These are phyloP conservation scores for Rana temporaria DNA, from an alignment of 2,113 vertebrate genomes.

Conservation along the genomic window DNA sequence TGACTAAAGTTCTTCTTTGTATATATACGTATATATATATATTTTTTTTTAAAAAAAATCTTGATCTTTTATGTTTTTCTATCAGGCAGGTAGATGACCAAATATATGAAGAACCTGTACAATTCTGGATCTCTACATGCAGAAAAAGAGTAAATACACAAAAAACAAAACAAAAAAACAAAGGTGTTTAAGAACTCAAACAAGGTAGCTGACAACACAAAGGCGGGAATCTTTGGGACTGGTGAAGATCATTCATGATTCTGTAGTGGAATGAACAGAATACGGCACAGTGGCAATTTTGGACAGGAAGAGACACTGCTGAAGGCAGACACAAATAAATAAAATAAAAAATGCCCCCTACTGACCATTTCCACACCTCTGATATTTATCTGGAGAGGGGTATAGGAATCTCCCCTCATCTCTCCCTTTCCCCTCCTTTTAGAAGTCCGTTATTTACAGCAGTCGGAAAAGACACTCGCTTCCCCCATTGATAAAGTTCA, in stretches of 20 bases:
- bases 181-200: neutral
- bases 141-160: slow-evolving; percentile 39
- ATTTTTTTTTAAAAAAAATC: too few relatives aligned
- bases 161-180: neutral
- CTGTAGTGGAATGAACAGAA: slow-evolving; percentile 16
- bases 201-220: slow-evolving; percentile 9
- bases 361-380: slow-evolving; percentile 43
- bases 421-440: slow-evolving; percentile 45
- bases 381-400: slow-evolving; percentile 33
- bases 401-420: slow-evolving; percentile 49
- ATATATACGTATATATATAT: too few relatives aligned
- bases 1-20: too few relatives aligned
- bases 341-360: slow-evolving; percentile 35
- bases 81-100: slow-evolving; percentile 10
- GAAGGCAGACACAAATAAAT: slow-evolving; percentile 38
- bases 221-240: slow-evolving; percentile 49
- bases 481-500: slow-evolving; percentile 49
- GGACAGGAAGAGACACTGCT: slow-evolving; percentile 29
- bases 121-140: slow-evolving; percentile 20
- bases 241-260: slow-evolving; percentile 35
- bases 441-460: slow-evolving; percentile 56
- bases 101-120: slow-evolving; percentile 10
- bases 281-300: slow-evolving; percentile 25
- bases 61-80: too few relatives aligned
- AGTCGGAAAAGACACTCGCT: slow-evolving; percentile 54